phyloP scores from a whole-genome alignment of 2,113 vertebrate genomes.

The Phoxinus phoxinus region DNA sequence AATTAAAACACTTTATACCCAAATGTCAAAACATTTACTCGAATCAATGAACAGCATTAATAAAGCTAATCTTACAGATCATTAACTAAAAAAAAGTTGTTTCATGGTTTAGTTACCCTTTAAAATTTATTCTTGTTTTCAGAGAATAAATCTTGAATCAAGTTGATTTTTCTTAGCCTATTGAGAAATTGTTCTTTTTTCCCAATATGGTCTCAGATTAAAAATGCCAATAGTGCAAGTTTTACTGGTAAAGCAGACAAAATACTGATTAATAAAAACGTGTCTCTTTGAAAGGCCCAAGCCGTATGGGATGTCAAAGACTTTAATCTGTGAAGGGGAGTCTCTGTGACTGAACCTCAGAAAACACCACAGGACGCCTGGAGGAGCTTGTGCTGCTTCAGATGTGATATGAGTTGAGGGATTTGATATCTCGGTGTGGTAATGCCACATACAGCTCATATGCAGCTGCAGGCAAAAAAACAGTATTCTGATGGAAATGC shows the following conservation, averaged over 20 bases:
- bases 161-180: background rate
- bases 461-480: background rate
- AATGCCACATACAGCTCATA: background rate
- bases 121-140: no score
- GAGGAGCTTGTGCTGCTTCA: conserved; percentile 12
- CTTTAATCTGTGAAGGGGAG: conserved; percentile 4
- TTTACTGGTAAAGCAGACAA: background rate
- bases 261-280: no score
- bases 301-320: background rate
- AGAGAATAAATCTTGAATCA: background rate
- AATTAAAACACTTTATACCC: no score
- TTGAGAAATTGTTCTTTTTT: background rate
- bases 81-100: no score
- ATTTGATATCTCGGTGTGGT: conserved; percentile 25
- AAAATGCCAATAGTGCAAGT: background rate
- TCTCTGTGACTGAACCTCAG: conserved; percentile 12
- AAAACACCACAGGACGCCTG: conserved; percentile 8
- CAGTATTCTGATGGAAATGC: conserved; percentile 2
- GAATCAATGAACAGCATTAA: no score
- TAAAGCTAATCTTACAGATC: no score
- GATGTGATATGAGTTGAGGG: background rate
- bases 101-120: no score
- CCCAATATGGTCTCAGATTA: background rate
- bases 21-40: no score
- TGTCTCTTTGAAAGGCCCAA: conserved; percentile 2